Conservation (phyloP, 1,140 invertebrate genomes). For the Eupeodes corollae region DNA sequence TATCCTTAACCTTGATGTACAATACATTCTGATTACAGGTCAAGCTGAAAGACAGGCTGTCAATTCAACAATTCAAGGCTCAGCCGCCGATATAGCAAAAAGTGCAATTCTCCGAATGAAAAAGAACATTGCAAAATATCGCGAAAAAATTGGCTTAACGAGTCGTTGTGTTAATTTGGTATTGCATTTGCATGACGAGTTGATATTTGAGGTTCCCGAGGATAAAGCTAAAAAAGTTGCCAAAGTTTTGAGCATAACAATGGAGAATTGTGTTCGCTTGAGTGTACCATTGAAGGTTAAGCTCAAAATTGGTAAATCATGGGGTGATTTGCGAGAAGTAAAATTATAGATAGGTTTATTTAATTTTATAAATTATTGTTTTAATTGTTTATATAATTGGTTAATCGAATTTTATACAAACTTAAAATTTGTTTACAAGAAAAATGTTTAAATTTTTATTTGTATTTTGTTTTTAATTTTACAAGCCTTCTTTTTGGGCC, state of each 20-base stretch:
- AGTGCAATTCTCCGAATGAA: slow-evolving; percentile 75
- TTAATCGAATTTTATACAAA: too few relatives aligned
- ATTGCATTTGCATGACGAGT: slow-evolving; percentile 90
- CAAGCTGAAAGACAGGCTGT: slow-evolving; percentile 92
- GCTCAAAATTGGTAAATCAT: slow-evolving; percentile 66
- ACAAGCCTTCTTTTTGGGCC: slow-evolving; percentile 32
- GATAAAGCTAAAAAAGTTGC: slow-evolving; percentile 50
- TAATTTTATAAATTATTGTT: not conserved
- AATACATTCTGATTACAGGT: slow-evolving; percentile 37
- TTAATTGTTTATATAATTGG: not conserved
- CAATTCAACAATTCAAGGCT: slow-evolving; percentile 91
- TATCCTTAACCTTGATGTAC: slow-evolving; percentile 6
- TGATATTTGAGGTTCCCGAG: slow-evolving; percentile 79
- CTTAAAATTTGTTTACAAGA: too few relatives aligned
- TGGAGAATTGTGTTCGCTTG: slow-evolving; percentile 68
- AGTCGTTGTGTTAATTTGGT: slow-evolving; percentile 45
- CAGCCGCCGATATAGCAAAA: slow-evolving; percentile 90
- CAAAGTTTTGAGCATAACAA: slow-evolving; percentile 56
- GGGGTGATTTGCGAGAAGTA: slow-evolving; percentile 57
- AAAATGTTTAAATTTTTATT: not conserved
- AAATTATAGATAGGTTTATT: slow-evolving; percentile 12
- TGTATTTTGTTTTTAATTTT: slow-evolving; percentile 6
- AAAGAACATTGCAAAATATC: slow-evolving; percentile 36
- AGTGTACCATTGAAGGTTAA: slow-evolving; percentile 76
- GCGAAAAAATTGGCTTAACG: slow-evolving; percentile 26